phyloP scores from a whole-genome alignment of 2,797 vertebrate species.

The Furcifer pardalis region DNA sequence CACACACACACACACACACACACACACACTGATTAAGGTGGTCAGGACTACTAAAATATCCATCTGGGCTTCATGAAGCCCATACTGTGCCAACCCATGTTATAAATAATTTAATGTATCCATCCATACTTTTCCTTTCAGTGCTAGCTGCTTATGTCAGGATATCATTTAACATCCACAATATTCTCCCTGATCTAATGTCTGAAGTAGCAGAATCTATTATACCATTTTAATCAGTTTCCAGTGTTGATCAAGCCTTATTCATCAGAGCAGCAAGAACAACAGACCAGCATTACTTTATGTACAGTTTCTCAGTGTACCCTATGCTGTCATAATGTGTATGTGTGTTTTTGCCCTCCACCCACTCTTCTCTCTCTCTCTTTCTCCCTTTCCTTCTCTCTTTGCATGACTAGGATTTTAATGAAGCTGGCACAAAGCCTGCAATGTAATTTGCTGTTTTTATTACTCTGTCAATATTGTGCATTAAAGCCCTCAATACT shows the following conservation, averaged over 20 bases:
- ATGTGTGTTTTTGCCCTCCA: constrained; percentile 11
- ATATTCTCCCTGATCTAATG: not conserved
- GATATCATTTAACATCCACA: not conserved
- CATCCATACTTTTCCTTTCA: not conserved
- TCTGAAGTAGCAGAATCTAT: too few species aligned
- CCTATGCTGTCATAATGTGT: constrained; percentile 53
- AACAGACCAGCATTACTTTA: constrained; percentile 18
- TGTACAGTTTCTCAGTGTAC: constrained; percentile 10
- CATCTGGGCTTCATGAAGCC: too few species aligned
- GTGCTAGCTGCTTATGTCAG: not conserved
- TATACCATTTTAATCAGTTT: not conserved
- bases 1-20: too few species aligned
- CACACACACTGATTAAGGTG: too few species aligned
- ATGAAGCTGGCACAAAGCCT: constrained; percentile 76
- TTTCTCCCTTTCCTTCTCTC: not conserved
- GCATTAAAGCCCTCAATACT: constrained; percentile 76
- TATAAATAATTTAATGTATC: not conserved
- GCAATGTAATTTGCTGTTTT: constrained; percentile 80
- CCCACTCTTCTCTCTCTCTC: not conserved
- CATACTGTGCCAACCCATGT: too few species aligned
- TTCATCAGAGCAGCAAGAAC: constrained; percentile 28
- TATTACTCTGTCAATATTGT: constrained; percentile 81
- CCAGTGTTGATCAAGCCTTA: not conserved
- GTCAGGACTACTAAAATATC: too few species aligned
- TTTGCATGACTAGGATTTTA: constrained; percentile 69